Evolutionary conservation across 2,888 invertebrate species (phyloP).

Genomic region (Perdita meconis): DNA sequence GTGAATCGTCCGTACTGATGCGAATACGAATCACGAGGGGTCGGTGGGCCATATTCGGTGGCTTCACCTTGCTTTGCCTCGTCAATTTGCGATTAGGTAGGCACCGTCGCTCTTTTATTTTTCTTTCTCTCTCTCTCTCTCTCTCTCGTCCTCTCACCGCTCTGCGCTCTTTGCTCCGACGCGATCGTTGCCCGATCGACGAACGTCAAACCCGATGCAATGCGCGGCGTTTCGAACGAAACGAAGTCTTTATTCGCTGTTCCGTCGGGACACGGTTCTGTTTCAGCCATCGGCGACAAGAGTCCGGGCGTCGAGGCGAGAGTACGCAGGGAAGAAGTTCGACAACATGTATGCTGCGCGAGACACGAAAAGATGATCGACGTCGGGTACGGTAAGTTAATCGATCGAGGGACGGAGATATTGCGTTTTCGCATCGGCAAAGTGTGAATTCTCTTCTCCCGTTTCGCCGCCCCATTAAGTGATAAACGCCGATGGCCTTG

Average conservation of each 20-base stretch:
- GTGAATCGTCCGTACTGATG: slow-evolving; percentile 58
- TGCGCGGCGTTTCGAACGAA: not conserved
- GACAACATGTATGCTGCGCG: slow-evolving; percentile 77
- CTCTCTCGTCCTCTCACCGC: too few species aligned
- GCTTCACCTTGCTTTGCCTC: slow-evolving; percentile 72
- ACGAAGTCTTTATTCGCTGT: not conserved
- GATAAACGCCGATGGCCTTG: slow-evolving; percentile 53
- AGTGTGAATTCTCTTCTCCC: slow-evolving; percentile 30
- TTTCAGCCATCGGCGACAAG: slow-evolving; percentile 62
- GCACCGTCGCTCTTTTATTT: slow-evolving; percentile 36
- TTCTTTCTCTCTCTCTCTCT: not conserved
- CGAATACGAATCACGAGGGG: slow-evolving; percentile 66
- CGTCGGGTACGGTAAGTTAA: slow-evolving; percentile 80
- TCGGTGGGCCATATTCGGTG: slow-evolving; percentile 71
- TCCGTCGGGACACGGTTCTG: slow-evolving; percentile 33
- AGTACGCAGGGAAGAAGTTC: slow-evolving; percentile 52
- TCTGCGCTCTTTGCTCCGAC: too few species aligned
- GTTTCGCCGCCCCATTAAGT: slow-evolving; percentile 38
- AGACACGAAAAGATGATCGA: slow-evolving; percentile 79
- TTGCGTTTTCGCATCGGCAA: slow-evolving; percentile 24
- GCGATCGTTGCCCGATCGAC: not conserved
- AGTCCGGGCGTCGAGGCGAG: slow-evolving; percentile 48
- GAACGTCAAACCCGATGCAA: not conserved
- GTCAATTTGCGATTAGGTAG: slow-evolving; percentile 77
- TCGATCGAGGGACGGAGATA: too few species aligned